A percentile compares a stretch with the other conserved stretches of the same genome.
These are phyloP conservation scores for Lineus longissimus DNA, from an alignment of 1,140 invertebrate genomes.

Conservation along the genomic window DNA sequence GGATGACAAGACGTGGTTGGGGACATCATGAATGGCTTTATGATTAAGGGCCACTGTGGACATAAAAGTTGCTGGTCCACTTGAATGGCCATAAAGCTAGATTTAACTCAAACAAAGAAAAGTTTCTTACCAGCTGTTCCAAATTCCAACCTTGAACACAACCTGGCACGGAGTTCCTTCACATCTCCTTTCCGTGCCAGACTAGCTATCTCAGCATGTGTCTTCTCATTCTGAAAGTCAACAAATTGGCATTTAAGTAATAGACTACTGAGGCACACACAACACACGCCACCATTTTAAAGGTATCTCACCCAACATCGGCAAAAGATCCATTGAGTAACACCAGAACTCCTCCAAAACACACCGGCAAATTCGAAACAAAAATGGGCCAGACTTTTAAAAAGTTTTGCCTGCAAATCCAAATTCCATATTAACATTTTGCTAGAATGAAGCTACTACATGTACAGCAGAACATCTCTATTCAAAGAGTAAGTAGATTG, in stretches of 20 bases:
- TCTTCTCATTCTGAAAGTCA: conserved; percentile 56
- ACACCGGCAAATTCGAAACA: not conserved
- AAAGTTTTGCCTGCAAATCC: too few species aligned
- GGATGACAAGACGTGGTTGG: too few species aligned
- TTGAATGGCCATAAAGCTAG: too few species aligned
- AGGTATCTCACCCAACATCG: not conserved
- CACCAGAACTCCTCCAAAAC: not conserved
- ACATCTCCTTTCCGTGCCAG: conserved; percentile 57
- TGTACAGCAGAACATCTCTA: too few species aligned
- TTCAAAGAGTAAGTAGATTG: too few species aligned
- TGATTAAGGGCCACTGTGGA: too few species aligned
- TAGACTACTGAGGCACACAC: not conserved
- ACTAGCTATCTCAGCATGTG: conserved; percentile 56
- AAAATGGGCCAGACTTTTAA: too few species aligned
- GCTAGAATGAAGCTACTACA: too few species aligned
- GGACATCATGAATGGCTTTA: too few species aligned
- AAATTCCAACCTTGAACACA: conserved; percentile 71
- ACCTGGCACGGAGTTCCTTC: conserved; percentile 58
- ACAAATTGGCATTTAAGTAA: not conserved
- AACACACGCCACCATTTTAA: not conserved
- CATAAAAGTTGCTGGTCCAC: too few species aligned
- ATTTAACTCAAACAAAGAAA: too few species aligned
- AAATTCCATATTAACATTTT: too few species aligned
- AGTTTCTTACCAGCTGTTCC: conserved; percentile 82
- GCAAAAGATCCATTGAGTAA: not conserved